Percentiles rank a stretch among this genome's conserved stretches.
phyloP scores from a whole-genome alignment of 2,888 invertebrate genomes.

The Ennomos fuscantarius region DNA sequence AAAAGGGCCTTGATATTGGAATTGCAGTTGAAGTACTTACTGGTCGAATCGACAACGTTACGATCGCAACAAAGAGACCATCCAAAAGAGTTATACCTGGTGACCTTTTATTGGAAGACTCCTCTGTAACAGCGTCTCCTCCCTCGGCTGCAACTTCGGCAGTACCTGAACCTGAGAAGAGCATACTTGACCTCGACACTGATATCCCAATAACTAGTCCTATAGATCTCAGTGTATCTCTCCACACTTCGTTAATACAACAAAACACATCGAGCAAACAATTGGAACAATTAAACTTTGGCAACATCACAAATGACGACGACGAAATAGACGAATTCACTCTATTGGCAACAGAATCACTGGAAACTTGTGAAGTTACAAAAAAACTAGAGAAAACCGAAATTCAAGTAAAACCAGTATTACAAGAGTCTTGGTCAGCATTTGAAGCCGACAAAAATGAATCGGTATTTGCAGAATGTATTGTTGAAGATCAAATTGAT shows the following conservation, averaged over 20 bases:
- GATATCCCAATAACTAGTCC: slow-evolving; percentile 88
- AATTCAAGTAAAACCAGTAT: slow-evolving; percentile 71
- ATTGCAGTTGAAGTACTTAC: slow-evolving; percentile 95
- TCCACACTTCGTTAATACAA: slow-evolving; percentile 83
- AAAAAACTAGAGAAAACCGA: slow-evolving; percentile 69
- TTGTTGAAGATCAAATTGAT: slow-evolving; percentile 78
- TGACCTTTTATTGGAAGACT: slow-evolving; percentile 88
- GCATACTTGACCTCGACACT: slow-evolving; percentile 90
- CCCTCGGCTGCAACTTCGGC: slow-evolving; percentile 51
- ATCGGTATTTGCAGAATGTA: slow-evolving; percentile 74
- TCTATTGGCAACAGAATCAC: slow-evolving; percentile 90
- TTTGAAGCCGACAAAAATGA: slow-evolving; percentile 85
- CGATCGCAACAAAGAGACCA: slow-evolving; percentile 83
- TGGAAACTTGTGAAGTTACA: slow-evolving; percentile 84
- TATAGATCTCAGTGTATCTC: slow-evolving; percentile 88
- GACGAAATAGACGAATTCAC: slow-evolving; percentile 92
- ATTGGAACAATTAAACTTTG: background rate
- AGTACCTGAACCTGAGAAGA: slow-evolving; percentile 87
- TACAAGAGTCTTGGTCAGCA: slow-evolving; percentile 87
- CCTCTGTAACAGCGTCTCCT: slow-evolving; percentile 64
- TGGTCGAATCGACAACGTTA: slow-evolving; percentile 91
- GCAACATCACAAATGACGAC: slow-evolving; percentile 65
- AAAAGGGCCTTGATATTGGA: slow-evolving; percentile 92
- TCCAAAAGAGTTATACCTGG: slow-evolving; percentile 86
- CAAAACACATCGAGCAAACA: slow-evolving; percentile 53